Conservation (phyloP, 2,113 vertebrate species). For the Dicrurus megarhynchus region DNA sequence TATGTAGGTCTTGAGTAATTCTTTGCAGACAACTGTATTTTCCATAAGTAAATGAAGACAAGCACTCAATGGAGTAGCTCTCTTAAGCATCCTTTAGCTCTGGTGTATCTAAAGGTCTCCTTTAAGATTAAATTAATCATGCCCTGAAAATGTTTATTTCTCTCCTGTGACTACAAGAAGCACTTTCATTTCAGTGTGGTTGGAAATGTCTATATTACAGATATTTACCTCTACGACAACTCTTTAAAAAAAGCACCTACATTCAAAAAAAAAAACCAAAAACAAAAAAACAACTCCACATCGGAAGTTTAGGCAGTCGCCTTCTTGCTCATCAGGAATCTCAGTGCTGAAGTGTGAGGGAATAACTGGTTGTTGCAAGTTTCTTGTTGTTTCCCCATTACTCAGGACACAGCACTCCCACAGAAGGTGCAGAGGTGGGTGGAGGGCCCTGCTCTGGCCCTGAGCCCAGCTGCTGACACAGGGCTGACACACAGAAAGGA, state of each 20-base stretch:
- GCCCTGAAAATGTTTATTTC: not conserved
- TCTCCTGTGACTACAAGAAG: not conserved
- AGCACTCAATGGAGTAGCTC: not conserved
- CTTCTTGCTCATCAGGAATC: not conserved
- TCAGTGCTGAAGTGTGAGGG: too few relatives aligned
- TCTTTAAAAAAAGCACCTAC: not conserved
- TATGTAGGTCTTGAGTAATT: not conserved
- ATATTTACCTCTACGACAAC: not conserved
- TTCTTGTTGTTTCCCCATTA: not conserved
- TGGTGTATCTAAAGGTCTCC: not conserved
- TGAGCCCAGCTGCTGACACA: not conserved
- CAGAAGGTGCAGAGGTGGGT: not conserved
- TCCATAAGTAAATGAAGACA: not conserved
- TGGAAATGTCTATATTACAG: not conserved
- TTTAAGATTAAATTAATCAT: not conserved
- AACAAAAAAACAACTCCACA: too few relatives aligned
- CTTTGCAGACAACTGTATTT: not conserved
- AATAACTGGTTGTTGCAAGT: not conserved
- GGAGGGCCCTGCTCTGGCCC: not conserved
- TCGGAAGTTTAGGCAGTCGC: accelerated
- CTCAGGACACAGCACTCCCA: not conserved
- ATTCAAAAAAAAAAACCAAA: too few relatives aligned
- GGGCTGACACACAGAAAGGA: not conserved
- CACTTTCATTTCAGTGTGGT: not conserved
- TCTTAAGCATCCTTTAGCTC: not conserved